phyloP scores from a whole-genome alignment of 2,797 vertebrate species.

The Schizopygopsis pylzovi region DNA sequence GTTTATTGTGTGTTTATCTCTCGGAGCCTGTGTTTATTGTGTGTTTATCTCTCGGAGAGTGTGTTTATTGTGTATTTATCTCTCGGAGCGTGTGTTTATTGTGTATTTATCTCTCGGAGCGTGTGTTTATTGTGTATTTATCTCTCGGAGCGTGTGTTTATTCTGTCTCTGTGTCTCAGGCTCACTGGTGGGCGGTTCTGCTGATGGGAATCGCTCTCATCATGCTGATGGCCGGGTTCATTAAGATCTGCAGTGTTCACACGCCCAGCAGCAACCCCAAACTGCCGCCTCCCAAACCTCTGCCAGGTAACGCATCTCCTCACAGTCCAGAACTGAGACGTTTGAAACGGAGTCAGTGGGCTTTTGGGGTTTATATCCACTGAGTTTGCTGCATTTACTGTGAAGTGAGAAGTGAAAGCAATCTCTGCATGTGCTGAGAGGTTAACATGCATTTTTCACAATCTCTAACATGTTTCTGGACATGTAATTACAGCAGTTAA shows the following conservation, averaged over 20 bases:
- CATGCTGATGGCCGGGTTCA: conserved; percentile 99
- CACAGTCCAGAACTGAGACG: background rate
- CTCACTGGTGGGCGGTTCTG: conserved; percentile 97
- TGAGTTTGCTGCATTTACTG: too few relatives aligned
- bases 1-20: background rate
- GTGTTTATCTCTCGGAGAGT: background rate
- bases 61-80: background rate
- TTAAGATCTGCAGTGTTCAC: conserved; percentile 99
- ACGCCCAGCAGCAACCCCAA: conserved; percentile 99
- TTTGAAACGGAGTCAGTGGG: too few relatives aligned
- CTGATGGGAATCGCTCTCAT: conserved; percentile 98
- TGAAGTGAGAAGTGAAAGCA: too few relatives aligned
- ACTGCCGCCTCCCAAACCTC: conserved; percentile 97
- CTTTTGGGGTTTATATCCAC: background rate
- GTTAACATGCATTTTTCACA: background rate
- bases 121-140: background rate
- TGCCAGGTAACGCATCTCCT: conserved; percentile 86
- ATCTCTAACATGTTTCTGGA: background rate
- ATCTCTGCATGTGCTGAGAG: too few relatives aligned
- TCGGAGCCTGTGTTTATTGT: background rate
- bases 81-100: background rate
- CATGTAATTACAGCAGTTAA: background rate
- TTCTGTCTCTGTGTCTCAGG: conserved; percentile 74
- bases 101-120: background rate
- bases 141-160: background rate